phyloP scores from a whole-genome alignment of 2,797 vertebrate genomes.

The Amazona finschi region DNA sequence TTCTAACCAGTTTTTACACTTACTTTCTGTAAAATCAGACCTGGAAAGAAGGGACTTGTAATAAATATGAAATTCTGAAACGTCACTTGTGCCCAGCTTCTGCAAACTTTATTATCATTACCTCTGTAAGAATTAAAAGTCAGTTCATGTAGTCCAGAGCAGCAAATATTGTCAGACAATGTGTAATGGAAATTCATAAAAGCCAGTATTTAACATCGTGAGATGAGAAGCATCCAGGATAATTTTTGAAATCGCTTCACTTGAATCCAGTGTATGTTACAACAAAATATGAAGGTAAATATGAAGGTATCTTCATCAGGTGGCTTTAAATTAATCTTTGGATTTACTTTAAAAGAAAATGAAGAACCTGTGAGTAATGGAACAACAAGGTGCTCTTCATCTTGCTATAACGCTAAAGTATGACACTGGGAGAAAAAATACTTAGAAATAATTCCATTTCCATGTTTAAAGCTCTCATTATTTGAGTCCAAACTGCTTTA shows the following conservation, averaged over 20 bases:
- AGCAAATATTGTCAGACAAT: conserved; percentile 24
- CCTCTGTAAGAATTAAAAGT: not conserved
- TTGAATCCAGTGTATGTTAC: not conserved
- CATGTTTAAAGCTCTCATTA: not conserved
- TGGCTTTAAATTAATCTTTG: conserved; percentile 17
- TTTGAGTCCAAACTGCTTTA: not conserved
- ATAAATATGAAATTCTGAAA: not conserved
- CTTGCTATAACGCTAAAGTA: not conserved
- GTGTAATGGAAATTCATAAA: not conserved
- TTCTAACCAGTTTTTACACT: not conserved
- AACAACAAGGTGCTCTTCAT: not conserved
- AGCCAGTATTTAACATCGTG: conserved; percentile 33
- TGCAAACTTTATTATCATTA: not conserved
- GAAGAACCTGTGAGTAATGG: not conserved
- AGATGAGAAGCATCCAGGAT: conserved; percentile 26
- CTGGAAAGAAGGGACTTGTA: not conserved
- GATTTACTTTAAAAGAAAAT: not conserved
- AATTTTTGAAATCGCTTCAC: not conserved
- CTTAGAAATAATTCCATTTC: not conserved
- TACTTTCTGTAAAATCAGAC: not conserved
- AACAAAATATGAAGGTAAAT: conserved; percentile 20
- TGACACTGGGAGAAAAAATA: not conserved
- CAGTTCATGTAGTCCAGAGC: not conserved
- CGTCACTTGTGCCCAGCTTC: not conserved
- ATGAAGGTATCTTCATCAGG: conserved; percentile 8